phyloP scores from a whole-genome alignment of 2,797 vertebrate genomes.

The Sphenopsis melanotis region DNA sequence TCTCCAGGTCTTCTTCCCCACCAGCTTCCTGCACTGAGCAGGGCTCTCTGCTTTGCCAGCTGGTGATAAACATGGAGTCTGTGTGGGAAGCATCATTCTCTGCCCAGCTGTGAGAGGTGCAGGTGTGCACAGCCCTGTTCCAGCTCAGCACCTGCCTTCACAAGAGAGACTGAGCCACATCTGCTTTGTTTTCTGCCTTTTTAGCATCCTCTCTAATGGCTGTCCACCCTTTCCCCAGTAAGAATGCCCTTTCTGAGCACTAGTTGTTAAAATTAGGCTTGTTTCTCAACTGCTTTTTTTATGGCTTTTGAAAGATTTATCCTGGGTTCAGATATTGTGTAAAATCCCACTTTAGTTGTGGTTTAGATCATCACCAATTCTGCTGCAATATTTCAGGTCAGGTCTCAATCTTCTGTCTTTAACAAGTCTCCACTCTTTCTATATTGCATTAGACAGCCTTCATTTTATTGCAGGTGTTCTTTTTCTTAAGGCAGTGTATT shows the following conservation, averaged over 20 bases:
- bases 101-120: rapidly evolving
- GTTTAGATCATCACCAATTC: not conserved
- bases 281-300: conserved; percentile 1
- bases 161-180: not conserved
- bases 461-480: conserved; percentile 37
- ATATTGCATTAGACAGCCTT: not conserved
- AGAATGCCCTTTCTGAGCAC: not conserved
- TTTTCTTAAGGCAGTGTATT: not conserved
- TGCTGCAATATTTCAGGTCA: conserved; percentile 12
- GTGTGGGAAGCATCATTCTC: not conserved
- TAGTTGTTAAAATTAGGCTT: not conserved
- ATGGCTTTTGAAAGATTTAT: conserved; percentile 38
- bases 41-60: not conserved
- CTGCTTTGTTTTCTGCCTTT: not conserved
- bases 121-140: not conserved
- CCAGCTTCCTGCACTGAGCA: rapidly evolving
- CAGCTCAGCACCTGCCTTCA: not conserved
- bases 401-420: conserved; percentile 24
- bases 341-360: not conserved
- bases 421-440: conserved; percentile 12
- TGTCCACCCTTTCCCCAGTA: not conserved
- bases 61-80: rapidly evolving
- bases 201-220: not conserved
- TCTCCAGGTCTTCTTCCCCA: not conserved
- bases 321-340: not conserved